Percentiles rank a stretch among this genome's conserved stretches.
Evolutionary conservation across 2,797 vertebrate genomes (phyloP).

Genomic region (Sitta carolinensis): DNA sequence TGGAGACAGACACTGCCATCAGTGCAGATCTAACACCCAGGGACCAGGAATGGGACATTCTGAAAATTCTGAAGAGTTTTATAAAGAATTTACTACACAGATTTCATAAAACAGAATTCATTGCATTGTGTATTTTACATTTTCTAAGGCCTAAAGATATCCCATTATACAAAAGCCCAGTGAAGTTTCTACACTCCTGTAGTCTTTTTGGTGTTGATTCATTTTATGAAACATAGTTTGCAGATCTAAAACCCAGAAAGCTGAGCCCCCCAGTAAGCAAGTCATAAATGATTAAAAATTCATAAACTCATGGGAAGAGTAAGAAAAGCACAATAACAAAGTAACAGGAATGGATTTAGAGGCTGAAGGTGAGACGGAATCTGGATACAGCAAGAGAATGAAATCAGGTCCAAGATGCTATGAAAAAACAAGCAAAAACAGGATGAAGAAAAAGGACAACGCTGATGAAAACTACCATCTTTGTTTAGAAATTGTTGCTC

Average conservation of each 20-base stretch:
- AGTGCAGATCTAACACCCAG: not conserved
- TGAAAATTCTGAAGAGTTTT: not conserved
- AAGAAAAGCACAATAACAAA: not conserved
- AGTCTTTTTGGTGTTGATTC: not conserved
- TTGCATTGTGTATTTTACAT: not conserved
- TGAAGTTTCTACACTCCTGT: not conserved
- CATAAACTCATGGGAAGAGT: not conserved
- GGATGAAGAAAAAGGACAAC: not conserved
- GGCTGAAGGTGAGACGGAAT: not conserved
- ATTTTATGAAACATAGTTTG: not conserved
- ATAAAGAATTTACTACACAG: not conserved
- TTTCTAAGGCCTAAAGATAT: not conserved
- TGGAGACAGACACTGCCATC: not conserved
- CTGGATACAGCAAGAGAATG: not conserved
- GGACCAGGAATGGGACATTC: not conserved
- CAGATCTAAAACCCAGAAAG: not conserved
- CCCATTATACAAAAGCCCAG: not conserved
- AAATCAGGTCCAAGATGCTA: not conserved
- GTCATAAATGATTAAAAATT: not conserved
- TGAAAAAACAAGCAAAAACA: not conserved
- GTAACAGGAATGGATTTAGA: not conserved
- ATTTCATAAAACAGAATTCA: too few species aligned
- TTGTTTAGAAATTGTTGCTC: not conserved
- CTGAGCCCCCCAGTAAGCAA: not conserved
- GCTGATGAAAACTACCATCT: not conserved